phyloP scores from a whole-genome alignment of 2,797 vertebrate genomes.

The Nothura maculosa region DNA sequence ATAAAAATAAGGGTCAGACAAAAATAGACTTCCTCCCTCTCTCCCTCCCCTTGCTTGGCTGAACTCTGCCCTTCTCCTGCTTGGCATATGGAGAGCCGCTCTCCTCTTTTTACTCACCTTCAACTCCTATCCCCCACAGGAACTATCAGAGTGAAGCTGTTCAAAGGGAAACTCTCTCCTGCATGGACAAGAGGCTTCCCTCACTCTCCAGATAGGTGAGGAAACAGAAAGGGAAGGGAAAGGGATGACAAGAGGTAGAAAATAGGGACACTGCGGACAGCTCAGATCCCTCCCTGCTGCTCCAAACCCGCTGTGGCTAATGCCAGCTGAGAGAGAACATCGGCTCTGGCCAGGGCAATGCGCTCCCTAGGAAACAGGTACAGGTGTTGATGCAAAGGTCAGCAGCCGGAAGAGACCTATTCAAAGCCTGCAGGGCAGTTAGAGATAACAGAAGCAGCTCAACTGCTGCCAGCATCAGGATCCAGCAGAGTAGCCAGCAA shows the following conservation, averaged over 20 bases:
- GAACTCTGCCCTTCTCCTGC: neutral
- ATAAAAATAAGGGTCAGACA: neutral
- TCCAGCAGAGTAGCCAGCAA: neutral
- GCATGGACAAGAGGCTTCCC: neutral
- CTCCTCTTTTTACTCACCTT: neutral
- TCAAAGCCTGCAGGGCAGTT: neutral
- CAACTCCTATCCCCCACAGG: neutral
- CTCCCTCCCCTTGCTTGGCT: neutral
- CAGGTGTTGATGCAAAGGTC: neutral
- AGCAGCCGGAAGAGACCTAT: neutral
- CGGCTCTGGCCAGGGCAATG: neutral
- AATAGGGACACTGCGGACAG: rapidly evolving
- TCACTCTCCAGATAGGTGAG: neutral
- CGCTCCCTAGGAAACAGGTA: neutral
- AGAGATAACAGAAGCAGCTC: neutral
- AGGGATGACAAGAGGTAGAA: neutral
- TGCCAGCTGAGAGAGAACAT: neutral
- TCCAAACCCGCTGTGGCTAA: neutral
- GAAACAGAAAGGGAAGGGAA: neutral
- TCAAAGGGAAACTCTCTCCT: neutral
- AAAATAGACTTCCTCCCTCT: neutral
- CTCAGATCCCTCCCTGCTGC: neutral
- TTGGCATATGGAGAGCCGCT: neutral
- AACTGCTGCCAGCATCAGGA: neutral
- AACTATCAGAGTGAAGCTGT: neutral